Evolutionary conservation across 1,140 invertebrate genomes (phyloP), one percentile per base, ranked within the genome.

Genomic region (Zaprionus davidi): DNA sequence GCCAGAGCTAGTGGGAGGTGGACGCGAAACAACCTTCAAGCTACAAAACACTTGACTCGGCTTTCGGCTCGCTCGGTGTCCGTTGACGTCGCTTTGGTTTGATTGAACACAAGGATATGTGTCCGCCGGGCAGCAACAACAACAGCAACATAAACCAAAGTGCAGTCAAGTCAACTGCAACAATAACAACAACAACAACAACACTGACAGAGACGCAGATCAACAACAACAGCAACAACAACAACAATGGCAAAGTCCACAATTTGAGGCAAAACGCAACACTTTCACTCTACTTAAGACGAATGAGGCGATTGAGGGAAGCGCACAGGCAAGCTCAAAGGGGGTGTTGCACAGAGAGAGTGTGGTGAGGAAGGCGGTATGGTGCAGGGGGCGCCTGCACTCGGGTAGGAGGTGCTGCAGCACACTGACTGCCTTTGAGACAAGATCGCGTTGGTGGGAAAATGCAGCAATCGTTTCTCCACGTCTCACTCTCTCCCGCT

Each of bases 101-200:
- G 88, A 91, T 88, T 91, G 88, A 91, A 85, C 88, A 85, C 88
- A 90, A 91, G 90, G 88, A 91, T 91, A 91, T 91, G 77, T 91
- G 88, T 91, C 90, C 84, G 84, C 71, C 59, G 86, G 83, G 58
- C 71, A 53, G 9, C 59, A 38, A 63, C 63, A 71, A 62, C 31
- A 82, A 62, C 36, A 78, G 79, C 66, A 81, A 82, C 77, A 82
- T 79, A 82, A 70, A 76, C 73, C 58, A 81, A 76, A 81, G 85
- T 72, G 67, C 70, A 80, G 67, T 67, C 72, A 78, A 78, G 58
- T 69, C 58, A 70, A 57, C 56, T 31, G 15, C 56, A 49, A 36
- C 56, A 73, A 24, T 28, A 57, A 31, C 71, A 34, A 17, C 44
- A 59, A 68, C 62, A 76, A 66, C 56, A 69, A 20, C 20, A n/a